Evolutionary conservation across 2,888 invertebrate genomes (phyloP).

Genomic region (Ochropleura leucogaster): DNA sequence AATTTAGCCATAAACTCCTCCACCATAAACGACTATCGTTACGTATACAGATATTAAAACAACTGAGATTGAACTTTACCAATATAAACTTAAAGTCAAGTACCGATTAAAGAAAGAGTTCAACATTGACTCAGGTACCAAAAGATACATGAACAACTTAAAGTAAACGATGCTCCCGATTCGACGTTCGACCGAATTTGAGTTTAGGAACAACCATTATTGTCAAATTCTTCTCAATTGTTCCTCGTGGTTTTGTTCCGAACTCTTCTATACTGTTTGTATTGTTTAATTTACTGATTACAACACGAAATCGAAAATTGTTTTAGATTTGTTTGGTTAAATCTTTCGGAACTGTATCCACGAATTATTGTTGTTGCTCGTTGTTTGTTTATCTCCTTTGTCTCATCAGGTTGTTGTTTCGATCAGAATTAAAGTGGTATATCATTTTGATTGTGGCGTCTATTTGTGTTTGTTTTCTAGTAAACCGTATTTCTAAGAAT

Average conservation of each 20-base stretch:
- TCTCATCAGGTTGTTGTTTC: slow-evolving; percentile 44
- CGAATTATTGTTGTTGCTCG: slow-evolving; percentile 57
- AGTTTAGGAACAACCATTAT: slow-evolving; percentile 61
- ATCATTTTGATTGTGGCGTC: slow-evolving; percentile 12
- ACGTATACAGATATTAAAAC: too few species aligned
- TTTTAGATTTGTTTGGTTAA: slow-evolving; percentile 65
- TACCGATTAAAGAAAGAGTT: slow-evolving; percentile 30
- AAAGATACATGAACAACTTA: slow-evolving; percentile 47
- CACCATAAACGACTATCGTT: too few species aligned
- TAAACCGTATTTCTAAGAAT: neutral
- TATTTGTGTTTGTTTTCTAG: slow-evolving; percentile 9
- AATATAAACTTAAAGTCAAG: slow-evolving; percentile 11
- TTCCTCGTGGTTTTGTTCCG: slow-evolving; percentile 60
- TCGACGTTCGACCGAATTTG: slow-evolving; percentile 48
- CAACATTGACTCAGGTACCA: slow-evolving; percentile 31
- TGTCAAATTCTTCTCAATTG: slow-evolving; percentile 62
- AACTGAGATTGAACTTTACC: neutral
- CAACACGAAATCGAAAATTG: slow-evolving; percentile 65
- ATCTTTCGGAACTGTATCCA: slow-evolving; percentile 62
- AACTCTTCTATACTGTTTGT: slow-evolving; percentile 58
- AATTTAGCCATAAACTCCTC: too few species aligned
- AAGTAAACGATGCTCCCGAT: slow-evolving; percentile 54
- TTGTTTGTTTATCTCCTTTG: slow-evolving; percentile 54
- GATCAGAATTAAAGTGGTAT: slow-evolving; percentile 3
- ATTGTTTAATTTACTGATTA: slow-evolving; percentile 70